Conservation (phyloP, 2,113 vertebrate species). For the Bufo gargarizans region DNA sequence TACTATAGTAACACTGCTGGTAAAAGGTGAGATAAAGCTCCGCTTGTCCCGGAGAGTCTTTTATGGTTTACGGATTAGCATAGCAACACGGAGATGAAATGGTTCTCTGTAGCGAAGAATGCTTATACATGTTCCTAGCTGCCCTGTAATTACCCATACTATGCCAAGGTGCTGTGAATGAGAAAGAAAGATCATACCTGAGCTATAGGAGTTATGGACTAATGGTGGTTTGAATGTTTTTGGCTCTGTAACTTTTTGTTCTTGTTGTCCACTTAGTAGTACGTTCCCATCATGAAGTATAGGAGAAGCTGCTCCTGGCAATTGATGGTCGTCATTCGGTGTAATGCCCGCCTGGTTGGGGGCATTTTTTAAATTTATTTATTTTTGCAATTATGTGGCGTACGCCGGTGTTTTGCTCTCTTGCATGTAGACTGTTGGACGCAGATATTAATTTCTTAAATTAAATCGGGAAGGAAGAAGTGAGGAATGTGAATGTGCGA, state of each 20-base stretch:
- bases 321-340: no score
- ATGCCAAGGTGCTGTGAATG: background rate
- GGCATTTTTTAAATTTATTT: no score
- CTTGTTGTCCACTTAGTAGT: no score
- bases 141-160: background rate
- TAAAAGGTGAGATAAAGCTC: background rate
- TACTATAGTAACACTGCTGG: background rate
- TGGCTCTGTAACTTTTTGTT: no score
- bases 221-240: no score
- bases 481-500: background rate
- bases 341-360: no score
- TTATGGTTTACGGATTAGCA: conserved; percentile 14
- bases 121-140: background rate
- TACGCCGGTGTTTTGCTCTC: background rate
- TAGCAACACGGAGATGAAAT: background rate
- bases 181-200: background rate
- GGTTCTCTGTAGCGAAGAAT: conserved; percentile 14
- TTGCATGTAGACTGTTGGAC: background rate
- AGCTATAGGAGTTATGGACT: background rate
- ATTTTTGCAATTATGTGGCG: background rate
- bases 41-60: background rate
- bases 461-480: background rate
- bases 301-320: no score
- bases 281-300: no score
- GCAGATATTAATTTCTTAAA: background rate